Percentiles rank a stretch among this genome's conserved stretches.
phyloP scores from a whole-genome alignment of 2,797 vertebrate species.

The Girardinus metallicus region DNA sequence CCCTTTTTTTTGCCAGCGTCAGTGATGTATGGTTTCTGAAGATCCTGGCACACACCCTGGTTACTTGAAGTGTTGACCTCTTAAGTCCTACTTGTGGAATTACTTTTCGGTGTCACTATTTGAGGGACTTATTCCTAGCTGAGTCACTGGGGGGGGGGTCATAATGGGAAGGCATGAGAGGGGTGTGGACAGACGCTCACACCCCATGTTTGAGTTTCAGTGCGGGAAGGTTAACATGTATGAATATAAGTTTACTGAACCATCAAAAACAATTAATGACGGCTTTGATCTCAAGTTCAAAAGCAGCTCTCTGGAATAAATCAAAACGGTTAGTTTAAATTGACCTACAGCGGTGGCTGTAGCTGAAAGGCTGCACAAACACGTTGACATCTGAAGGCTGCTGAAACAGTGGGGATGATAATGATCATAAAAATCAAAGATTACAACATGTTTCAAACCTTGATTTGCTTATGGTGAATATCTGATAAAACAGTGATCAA shows the following conservation, averaged over 20 bases:
- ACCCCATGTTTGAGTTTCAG: constrained; percentile 65
- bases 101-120: not conserved
- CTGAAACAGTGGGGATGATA: not conserved
- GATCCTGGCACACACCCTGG: constrained; percentile 1
- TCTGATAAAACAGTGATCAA: not conserved
- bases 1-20: not conserved
- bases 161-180: constrained; percentile 6
- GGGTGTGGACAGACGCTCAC: constrained; percentile 7
- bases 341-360: not conserved
- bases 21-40: constrained; percentile 10
- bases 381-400: not conserved
- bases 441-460: not conserved
- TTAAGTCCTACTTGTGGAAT: not conserved
- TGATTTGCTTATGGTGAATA: not conserved
- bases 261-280: constrained; percentile 16
- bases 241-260: constrained; percentile 37
- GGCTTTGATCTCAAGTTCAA: constrained; percentile 52
- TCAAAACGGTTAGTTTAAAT: not conserved
- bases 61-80: constrained; percentile 8
- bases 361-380: not conserved
- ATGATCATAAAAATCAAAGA: not conserved
- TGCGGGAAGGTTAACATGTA: constrained; percentile 67
- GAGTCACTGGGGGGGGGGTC: constrained; percentile 6
- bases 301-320: constrained; percentile 29
- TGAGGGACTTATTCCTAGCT: not conserved